Evolutionary conservation across 1,140 invertebrate genomes (phyloP), one percentile per base, ranked within the genome.

Genomic region (Nautilus pompilius): DNA sequence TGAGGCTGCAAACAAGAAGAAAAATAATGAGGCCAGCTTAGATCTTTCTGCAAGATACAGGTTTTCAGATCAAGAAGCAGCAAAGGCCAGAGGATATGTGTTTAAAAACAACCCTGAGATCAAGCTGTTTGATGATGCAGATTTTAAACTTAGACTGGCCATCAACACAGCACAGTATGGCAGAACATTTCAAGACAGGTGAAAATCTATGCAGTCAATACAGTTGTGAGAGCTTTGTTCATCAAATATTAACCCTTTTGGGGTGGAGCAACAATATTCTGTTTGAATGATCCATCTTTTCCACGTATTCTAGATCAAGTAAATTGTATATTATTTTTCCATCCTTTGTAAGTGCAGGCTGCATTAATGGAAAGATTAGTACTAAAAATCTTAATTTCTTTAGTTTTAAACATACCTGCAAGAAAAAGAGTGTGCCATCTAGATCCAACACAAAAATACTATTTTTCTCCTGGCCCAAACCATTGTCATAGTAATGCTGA

Each of bases 141-240:
- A 76, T 48, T 75, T 80, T 62, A 56, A 58, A 8, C 65, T 82
- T 2, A 55, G 69, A 29, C 58, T 82, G 20, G 79, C 80, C 15
- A 66, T 83, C 24, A 78, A 83, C 65, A 83, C 80, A 10, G 76
- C 76, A 26, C 79, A 83, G 66, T 83, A 66, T 76, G 80, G 80
- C 8, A 63, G 79, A 30, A 70, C 70, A 10, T 83, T 83, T 66
- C 77, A 83, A 61, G 80, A 83, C 55, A 80, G 80, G 79, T 80
- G 17, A 30, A 48, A 32, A 34, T 22, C 10, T 48, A 22, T 36
- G 8, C 22, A 15, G 20, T 20, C 10, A 58, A n/a, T 26, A n/a
- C n/a, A n/a, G n/a, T n/a, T n/a, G n/a, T n/a, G n/a, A n/a, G n/a
- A n/a, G n/a, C n/a, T n/a, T n/a, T n/a, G n/a, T n/a, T n/a, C n/a